A percentile compares a stretch with the other conserved stretches of the same genome.
Evolutionary conservation across 2,113 vertebrate species (phyloP).

Genomic region (Antechinus stuartii): DNA sequence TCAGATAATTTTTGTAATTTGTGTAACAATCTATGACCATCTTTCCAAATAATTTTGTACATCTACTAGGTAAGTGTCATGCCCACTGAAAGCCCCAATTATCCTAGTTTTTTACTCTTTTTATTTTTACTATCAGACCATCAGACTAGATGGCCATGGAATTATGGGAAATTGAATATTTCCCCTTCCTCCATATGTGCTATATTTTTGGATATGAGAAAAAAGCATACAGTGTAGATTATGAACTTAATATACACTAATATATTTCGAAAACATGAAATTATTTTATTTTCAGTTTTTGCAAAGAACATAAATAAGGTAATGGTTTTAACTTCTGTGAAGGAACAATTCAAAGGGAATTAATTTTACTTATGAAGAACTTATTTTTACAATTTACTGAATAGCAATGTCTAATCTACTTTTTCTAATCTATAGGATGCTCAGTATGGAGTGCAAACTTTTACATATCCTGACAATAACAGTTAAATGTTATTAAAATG

Average conservation of each 20-base stretch:
- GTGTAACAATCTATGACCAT: not conserved
- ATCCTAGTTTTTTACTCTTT: not conserved
- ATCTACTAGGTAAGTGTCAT: not conserved
- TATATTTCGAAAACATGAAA: constrained; percentile 55
- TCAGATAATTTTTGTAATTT: not conserved
- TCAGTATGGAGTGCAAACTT: not conserved
- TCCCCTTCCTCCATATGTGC: not conserved
- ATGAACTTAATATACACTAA: constrained; percentile 46
- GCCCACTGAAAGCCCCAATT: not conserved
- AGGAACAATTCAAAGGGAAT: not conserved
- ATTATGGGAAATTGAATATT: not conserved
- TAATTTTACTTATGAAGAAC: constrained; percentile 26
- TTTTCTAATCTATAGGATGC: not conserved
- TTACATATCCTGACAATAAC: not conserved
- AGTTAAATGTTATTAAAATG: not conserved
- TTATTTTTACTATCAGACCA: accelerated
- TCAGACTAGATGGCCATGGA: not conserved
- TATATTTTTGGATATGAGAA: not conserved
- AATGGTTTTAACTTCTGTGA: constrained; percentile 37
- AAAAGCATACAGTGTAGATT: not conserved
- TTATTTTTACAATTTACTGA: constrained; percentile 38
- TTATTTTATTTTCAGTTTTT: constrained; percentile 40
- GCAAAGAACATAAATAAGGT: constrained; percentile 22
- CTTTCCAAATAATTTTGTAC: not conserved
- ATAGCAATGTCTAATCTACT: not conserved